phyloP scores from a whole-genome alignment of 1,140 invertebrate species.

The Nixonia krombeini region DNA sequence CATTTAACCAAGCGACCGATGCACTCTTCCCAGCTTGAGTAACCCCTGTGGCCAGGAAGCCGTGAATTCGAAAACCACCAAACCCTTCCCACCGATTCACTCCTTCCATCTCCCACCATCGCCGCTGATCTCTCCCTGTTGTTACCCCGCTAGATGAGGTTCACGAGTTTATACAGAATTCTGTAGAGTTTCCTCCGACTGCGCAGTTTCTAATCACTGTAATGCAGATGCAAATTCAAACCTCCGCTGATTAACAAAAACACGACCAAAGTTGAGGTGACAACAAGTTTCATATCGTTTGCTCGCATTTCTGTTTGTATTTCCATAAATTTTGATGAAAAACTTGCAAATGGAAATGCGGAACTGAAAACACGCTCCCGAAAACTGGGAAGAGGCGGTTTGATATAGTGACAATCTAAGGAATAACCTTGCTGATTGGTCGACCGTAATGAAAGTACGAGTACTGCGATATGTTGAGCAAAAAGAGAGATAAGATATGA shows the following conservation, averaged over 20 bases:
- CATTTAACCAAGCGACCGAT: slow-evolving; percentile 17
- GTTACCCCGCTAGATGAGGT: too few species aligned
- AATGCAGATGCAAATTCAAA: slow-evolving; percentile 22
- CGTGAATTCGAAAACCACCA: slow-evolving; percentile 12
- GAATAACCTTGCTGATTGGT: too few species aligned
- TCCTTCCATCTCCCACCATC: too few species aligned
- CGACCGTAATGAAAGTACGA: too few species aligned
- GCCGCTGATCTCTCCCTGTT: too few species aligned
- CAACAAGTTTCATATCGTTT: slow-evolving; percentile 12
- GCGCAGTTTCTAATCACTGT: slow-evolving; percentile 14
- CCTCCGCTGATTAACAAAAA: slow-evolving; percentile 26
- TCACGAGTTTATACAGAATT: background rate
- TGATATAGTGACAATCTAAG: too few species aligned
- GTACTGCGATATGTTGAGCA: too few species aligned
- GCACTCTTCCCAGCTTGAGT: slow-evolving; percentile 10
- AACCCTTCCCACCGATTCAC: too few species aligned
- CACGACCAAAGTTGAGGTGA: slow-evolving; percentile 7
- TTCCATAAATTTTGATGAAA: slow-evolving; percentile 13
- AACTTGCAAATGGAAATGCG: slow-evolving; percentile 4
- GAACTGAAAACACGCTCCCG: slow-evolving; percentile 7
- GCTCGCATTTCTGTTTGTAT: slow-evolving; percentile 27
- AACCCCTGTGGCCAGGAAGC: slow-evolving; percentile 12
- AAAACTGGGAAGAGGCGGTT: too few species aligned
- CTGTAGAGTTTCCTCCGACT: background rate
- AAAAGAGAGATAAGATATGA: too few species aligned